phyloP scores from a whole-genome alignment of 2,113 vertebrate species.

The Lates calcarifer region DNA sequence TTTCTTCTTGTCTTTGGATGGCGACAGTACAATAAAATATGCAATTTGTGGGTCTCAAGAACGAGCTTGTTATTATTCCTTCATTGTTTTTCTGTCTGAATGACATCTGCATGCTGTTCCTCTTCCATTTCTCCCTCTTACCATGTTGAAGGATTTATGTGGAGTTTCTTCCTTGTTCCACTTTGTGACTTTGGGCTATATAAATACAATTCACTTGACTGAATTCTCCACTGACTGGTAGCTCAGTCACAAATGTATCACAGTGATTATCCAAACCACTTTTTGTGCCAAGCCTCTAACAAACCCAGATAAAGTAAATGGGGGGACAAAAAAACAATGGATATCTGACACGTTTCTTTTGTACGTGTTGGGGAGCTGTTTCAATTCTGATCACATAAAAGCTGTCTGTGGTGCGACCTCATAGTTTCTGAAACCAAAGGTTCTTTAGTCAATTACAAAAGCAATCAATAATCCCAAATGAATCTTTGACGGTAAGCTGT shows the following conservation, averaged over 20 bases:
- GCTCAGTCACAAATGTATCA: neutral
- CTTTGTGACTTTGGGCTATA: neutral
- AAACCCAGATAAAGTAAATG: neutral
- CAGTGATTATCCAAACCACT: neutral
- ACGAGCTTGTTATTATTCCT: neutral
- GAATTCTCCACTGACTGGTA: conserved; percentile 1
- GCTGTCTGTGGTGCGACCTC: conserved; percentile 24
- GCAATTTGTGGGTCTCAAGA: neutral
- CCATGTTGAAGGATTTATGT: neutral
- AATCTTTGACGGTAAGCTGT: conserved; percentile 68
- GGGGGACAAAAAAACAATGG: neutral
- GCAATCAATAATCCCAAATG: conserved; percentile 80
- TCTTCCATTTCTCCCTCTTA: neutral
- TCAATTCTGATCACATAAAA: conserved; percentile 70
- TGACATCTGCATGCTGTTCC: neutral
- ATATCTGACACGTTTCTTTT: neutral
- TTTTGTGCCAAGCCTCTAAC: neutral
- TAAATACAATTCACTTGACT: neutral
- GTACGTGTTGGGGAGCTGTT: conserved; percentile 13
- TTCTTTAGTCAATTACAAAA: conserved; percentile 75
- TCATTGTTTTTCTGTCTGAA: neutral
- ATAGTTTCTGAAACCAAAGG: conserved; percentile 48
- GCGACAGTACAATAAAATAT: neutral
- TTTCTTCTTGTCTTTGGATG: neutral
- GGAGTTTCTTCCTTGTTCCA: neutral